Base-by-base conservation (phyloP, 2,888 invertebrate genomes). In the Melanostoma scalare region DNA sequence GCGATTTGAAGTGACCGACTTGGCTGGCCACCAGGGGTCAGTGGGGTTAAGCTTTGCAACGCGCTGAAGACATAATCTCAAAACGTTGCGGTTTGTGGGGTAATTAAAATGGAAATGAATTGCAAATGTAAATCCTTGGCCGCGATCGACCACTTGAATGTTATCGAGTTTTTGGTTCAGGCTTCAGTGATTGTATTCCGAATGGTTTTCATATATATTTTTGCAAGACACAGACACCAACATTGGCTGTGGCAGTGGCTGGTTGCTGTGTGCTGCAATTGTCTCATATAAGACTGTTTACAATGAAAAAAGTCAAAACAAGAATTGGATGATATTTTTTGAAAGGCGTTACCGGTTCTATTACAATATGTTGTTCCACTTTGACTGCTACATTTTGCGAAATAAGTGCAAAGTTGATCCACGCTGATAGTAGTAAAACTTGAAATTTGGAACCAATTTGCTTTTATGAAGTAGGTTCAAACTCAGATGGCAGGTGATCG, bases 21-120 rank as follows among this genome's bases (percentile, higher is more conserved):
- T 63, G 61, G 56, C 72, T 48, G 56, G n/a, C 48, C 56, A 63
- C 53, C 73, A 74, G 31, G 73, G 78, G 73, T 82, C 82, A 69
- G 42, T 46, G 56, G 58, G 82, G 82, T 74, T 74, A 69, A 78
- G 48, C 33, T n/a, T 58, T 78, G 68, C 82, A 73, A 63, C 56
- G 10, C 8, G 38, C 38, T 31, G 46, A 69, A 74, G 78, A 53
- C 73, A 56, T 38, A 48, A 72, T 63, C 56, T 77, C 36, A 44
- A 63, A 38, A 55, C 44, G 53, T 52, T 61, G 73, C 65, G 73
- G 46, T 20, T 38, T 75, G 48, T 61, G 71, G 33, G 40, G 79
- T 84, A 84, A 84, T 84, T 84, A 84, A 84, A 79, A 84, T 84
- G 79, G 65, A 84, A 79, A 84, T 84, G 46, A 84, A 71, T 79